Evolutionary conservation across 2,888 invertebrate species (phyloP).

Genomic region (Mesorhabditis spiculigera): DNA sequence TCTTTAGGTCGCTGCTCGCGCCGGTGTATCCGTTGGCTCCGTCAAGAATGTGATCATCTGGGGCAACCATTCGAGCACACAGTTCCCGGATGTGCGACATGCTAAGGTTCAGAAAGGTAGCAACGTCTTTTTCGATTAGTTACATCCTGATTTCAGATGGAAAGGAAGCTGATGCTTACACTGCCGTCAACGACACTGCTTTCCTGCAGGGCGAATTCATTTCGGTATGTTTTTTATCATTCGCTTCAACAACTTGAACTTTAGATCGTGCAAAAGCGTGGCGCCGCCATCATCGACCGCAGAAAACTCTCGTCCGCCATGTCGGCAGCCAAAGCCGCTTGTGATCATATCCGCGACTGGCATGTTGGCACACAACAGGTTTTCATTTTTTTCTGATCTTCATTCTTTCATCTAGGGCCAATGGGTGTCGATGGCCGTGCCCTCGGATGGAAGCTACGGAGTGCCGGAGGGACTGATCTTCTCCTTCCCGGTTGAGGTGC

Average conservation of each 20-base stretch:
- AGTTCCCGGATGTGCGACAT: slow-evolving; percentile 83
- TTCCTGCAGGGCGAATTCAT: slow-evolving; percentile 81
- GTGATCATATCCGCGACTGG: slow-evolving; percentile 96
- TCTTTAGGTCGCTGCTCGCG: slow-evolving; percentile 61
- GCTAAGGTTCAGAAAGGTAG: slow-evolving; percentile 58
- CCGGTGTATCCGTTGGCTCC: slow-evolving; percentile 66
- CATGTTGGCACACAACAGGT: slow-evolving; percentile 65
- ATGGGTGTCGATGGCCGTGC: slow-evolving; percentile 83
- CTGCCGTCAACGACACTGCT: slow-evolving; percentile 74
- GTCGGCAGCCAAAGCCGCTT: slow-evolving; percentile 97
- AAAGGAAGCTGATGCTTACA: slow-evolving; percentile 41
- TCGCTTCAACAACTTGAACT: slow-evolving; percentile 6
- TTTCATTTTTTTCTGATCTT: neutral
- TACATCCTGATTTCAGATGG: slow-evolving; percentile 37
- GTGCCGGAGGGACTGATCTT: slow-evolving; percentile 84
- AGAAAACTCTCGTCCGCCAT: slow-evolving; percentile 97
- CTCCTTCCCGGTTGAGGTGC: slow-evolving; percentile 88
- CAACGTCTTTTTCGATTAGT: neutral
- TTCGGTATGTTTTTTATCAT: slow-evolving; percentile 60
- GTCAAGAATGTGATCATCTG: slow-evolving; percentile 91
- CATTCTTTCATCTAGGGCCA: slow-evolving; percentile 37
- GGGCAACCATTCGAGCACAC: slow-evolving; percentile 99
- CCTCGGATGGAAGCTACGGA: slow-evolving; percentile 91
- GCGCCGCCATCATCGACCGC: slow-evolving; percentile 92
- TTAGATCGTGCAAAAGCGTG: slow-evolving; percentile 88